Evolutionary conservation across 2,888 invertebrate genomes (phyloP).

Genomic region (Acronicta alni): DNA sequence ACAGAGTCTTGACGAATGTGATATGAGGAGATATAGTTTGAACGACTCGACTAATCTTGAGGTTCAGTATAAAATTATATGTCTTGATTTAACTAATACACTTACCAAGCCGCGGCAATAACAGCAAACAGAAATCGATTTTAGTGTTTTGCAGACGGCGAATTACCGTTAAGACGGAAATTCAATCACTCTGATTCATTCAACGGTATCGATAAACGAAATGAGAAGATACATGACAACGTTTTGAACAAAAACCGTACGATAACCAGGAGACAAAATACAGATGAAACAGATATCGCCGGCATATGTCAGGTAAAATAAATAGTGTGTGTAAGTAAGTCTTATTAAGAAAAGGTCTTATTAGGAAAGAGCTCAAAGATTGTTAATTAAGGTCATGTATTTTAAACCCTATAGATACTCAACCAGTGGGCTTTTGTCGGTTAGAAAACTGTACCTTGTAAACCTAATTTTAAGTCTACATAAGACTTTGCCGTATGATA

Average conservation of each 20-base stretch:
- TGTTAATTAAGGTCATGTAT: too few species aligned
- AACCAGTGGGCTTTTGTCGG: too few species aligned
- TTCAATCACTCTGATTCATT: background rate
- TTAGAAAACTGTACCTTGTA: too few species aligned
- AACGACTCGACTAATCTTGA: too few species aligned
- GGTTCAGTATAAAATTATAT: too few species aligned
- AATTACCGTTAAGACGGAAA: background rate
- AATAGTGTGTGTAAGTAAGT: background rate
- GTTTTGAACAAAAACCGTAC: background rate
- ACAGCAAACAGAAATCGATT: conserved; percentile 17
- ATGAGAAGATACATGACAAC: background rate
- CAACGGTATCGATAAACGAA: background rate
- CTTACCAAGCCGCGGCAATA: background rate
- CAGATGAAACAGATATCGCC: background rate
- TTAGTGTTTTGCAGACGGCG: conserved; percentile 19
- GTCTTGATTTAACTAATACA: background rate
- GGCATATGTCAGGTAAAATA: conserved; percentile 38
- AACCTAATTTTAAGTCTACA: too few species aligned
- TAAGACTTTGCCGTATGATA: too few species aligned
- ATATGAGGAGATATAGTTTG: too few species aligned
- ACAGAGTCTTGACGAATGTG: too few species aligned
- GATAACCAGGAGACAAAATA: conserved; percentile 1
- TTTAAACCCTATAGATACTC: too few species aligned
- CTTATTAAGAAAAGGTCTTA: too few species aligned
- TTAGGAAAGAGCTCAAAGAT: too few species aligned